Evolutionary conservation across 2,797 vertebrate species (phyloP).

Genomic region (Myotis findleyi): DNA sequence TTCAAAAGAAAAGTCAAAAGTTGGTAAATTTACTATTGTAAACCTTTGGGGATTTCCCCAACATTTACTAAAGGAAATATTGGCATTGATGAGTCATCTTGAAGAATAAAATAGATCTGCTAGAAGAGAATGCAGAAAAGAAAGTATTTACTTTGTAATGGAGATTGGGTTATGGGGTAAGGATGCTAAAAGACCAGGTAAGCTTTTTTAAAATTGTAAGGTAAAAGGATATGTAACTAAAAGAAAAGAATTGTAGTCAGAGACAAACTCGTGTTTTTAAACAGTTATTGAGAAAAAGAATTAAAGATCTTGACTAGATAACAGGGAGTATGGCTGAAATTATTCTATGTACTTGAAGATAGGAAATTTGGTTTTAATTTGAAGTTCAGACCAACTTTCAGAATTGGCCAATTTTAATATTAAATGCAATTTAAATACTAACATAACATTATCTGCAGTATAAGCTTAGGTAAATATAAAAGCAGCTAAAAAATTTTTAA

Average conservation of each 20-base stretch:
- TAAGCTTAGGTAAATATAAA: conserved; percentile 41
- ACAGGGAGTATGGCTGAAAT: neutral
- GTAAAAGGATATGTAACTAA: neutral
- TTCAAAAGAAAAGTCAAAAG: neutral
- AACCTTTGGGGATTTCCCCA: conserved; percentile 7
- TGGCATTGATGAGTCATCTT: conserved; percentile 19
- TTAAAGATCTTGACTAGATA: neutral
- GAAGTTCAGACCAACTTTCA: neutral
- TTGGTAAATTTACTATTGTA: neutral
- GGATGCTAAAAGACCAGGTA: neutral
- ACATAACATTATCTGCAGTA: neutral
- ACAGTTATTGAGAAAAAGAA: neutral
- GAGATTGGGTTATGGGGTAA: neutral
- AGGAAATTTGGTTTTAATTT: conserved; percentile 47
- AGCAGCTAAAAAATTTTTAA: conserved; percentile 52
- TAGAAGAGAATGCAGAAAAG: neutral
- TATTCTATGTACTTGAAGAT: neutral
- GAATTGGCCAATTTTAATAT: conserved; percentile 18
- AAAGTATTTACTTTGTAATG: conserved; percentile 23
- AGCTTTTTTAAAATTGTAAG: conserved; percentile 14
- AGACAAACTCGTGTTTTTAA: neutral
- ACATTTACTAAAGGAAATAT: neutral
- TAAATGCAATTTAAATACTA: conserved; percentile 55
- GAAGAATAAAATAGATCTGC: conserved; percentile 31
- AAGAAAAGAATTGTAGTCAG: neutral